Conservation (phyloP, 2,113 vertebrate genomes). For the Larimichthys polyactis region DNA sequence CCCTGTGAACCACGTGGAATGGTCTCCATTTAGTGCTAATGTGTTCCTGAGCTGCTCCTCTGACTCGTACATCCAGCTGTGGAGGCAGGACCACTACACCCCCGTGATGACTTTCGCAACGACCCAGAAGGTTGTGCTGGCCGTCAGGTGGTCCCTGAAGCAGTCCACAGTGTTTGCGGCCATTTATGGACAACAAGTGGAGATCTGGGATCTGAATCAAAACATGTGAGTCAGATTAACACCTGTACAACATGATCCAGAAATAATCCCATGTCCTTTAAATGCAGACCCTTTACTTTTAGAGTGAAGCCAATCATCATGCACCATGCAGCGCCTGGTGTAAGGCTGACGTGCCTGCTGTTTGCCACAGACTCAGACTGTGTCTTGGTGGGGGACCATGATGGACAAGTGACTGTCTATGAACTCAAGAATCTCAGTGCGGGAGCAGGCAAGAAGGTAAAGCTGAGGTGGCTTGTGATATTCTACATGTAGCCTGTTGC, state of each 20-base stretch:
- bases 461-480: not conserved
- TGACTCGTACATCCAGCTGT: constrained; percentile 91
- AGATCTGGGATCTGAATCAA: constrained; percentile 91
- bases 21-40: constrained; percentile 88
- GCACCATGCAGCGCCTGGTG: constrained; percentile 70
- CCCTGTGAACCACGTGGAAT: constrained; percentile 87
- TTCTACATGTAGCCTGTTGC: not conserved
- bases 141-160: constrained; percentile 88
- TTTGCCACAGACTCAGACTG: constrained; percentile 86
- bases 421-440: constrained; percentile 81
- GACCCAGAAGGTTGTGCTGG: constrained; percentile 77
- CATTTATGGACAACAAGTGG: constrained; percentile 82
- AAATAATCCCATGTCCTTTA: constrained; percentile 1
- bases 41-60: constrained; percentile 94
- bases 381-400: constrained; percentile 88
- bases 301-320: constrained; percentile 87
- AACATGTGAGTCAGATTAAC: constrained; percentile 85
- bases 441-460: constrained; percentile 78
- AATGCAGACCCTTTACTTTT: constrained; percentile 11
- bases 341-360: constrained; percentile 83
- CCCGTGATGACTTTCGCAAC: constrained; percentile 86
- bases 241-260: not conserved
- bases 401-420: constrained; percentile 87
- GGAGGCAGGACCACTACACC: constrained; percentile 80
- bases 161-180: constrained; percentile 86